Evolutionary conservation across 2,888 invertebrate species (phyloP).

Genomic region (Orthosia gothica): DNA sequence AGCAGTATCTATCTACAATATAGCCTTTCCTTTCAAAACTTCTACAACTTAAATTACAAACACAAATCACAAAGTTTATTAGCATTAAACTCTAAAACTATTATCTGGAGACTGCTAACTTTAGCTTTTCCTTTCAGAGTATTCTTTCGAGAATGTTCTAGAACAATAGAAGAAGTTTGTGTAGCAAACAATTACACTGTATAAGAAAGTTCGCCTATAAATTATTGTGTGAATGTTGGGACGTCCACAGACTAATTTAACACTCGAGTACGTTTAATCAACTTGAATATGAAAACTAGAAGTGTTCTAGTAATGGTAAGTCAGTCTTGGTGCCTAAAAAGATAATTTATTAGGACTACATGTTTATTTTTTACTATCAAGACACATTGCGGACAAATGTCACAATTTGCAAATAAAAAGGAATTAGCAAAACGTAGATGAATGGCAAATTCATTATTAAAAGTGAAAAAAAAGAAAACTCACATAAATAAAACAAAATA

Average conservation of each 20-base stretch:
- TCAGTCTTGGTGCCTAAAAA: conserved; percentile 18
- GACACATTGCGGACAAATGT: not conserved
- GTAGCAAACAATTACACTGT: conserved; percentile 65
- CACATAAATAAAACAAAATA: not conserved
- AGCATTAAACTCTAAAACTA: conserved; percentile 51
- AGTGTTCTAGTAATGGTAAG: conserved; percentile 6
- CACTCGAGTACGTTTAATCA: conserved; percentile 75
- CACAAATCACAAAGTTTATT: conserved; percentile 62
- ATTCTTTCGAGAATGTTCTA: conserved; percentile 61
- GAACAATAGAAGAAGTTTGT: conserved; percentile 59
- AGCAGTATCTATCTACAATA: conserved; percentile 7
- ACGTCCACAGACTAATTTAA: conserved; percentile 70
- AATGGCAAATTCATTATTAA: not conserved
- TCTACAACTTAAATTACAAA: conserved; percentile 46
- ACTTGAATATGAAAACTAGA: conserved; percentile 54
- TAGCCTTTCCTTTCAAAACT: conserved; percentile 38
- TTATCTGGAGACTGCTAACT: conserved; percentile 53
- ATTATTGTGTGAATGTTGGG: conserved; percentile 60
- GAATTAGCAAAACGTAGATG: not conserved
- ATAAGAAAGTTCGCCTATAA: conserved; percentile 66
- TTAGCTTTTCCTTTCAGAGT: conserved; percentile 47
- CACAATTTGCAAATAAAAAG: conserved; percentile 3
- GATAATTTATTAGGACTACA: conserved; percentile 21
- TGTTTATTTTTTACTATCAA: not conserved
- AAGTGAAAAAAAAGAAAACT: conserved; percentile 1